Evolutionary conservation across 2,113 vertebrate genomes (phyloP).

Genomic region (Silurus glanis): DNA sequence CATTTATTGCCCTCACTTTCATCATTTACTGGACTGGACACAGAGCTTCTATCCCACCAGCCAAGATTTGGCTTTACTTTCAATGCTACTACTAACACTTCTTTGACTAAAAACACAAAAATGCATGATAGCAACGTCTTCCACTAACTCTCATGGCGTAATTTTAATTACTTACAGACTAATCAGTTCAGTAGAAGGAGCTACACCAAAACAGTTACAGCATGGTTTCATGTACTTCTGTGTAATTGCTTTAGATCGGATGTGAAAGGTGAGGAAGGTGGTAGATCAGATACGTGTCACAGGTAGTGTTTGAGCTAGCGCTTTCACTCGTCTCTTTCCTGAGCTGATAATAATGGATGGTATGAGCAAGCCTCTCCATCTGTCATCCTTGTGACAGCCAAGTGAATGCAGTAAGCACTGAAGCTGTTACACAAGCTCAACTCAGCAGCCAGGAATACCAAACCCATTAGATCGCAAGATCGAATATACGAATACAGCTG

Average conservation of each 20-base stretch:
- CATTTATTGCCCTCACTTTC: neutral
- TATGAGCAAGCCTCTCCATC: constrained; percentile 44
- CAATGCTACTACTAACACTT: neutral
- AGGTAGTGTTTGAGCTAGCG: constrained; percentile 33
- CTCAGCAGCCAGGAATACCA: constrained; percentile 19
- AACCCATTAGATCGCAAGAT: constrained; percentile 38
- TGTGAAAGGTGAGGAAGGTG: constrained; percentile 14
- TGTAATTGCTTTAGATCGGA: constrained; percentile 3
- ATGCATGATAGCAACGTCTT: neutral
- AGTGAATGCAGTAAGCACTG: constrained; percentile 41
- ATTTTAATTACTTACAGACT: neutral
- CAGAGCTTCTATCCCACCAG: neutral
- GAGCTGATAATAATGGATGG: constrained; percentile 46
- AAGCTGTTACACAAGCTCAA: constrained; percentile 47
- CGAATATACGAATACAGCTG: neutral
- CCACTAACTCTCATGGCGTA: neutral
- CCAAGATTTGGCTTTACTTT: neutral
- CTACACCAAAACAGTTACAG: neutral
- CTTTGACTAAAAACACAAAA: neutral
- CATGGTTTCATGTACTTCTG: neutral
- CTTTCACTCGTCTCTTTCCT: constrained; percentile 27
- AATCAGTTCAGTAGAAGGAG: neutral
- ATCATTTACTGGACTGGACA: no score
- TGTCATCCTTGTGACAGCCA: constrained; percentile 49
- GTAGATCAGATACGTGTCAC: constrained; percentile 26